phyloP scores from a whole-genome alignment of 1,140 invertebrate genomes.

The Venturia canescens region DNA sequence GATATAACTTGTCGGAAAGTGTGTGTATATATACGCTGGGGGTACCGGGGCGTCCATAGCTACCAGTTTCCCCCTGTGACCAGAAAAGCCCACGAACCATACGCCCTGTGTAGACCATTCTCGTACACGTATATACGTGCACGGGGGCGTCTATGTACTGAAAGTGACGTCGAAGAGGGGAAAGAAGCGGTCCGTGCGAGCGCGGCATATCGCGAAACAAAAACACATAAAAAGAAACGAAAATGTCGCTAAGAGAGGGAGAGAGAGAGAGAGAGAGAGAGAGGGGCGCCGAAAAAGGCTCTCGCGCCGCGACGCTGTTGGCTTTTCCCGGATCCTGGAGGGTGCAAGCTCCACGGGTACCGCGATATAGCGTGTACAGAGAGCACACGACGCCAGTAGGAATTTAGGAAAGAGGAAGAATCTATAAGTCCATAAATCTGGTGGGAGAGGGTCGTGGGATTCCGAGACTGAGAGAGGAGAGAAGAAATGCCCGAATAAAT shows the following conservation, averaged over 20 bases:
- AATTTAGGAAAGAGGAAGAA: constrained; percentile 60
- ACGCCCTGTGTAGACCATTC: not conserved
- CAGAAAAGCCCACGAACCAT: not conserved
- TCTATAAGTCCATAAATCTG: constrained; percentile 72
- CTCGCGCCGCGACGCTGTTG: constrained; percentile 10
- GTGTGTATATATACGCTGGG: not conserved
- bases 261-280: constrained; percentile 40
- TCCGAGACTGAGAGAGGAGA: constrained; percentile 47
- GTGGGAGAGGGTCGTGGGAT: constrained; percentile 49
- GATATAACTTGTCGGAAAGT: constrained; percentile 47
- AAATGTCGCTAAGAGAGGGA: constrained; percentile 31
- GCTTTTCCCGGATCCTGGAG: constrained; percentile 36
- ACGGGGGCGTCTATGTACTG: not conserved
- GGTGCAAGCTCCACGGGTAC: constrained; percentile 48
- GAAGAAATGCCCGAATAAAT: constrained; percentile 59
- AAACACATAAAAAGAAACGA: constrained; percentile 43
- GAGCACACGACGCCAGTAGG: constrained; percentile 12
- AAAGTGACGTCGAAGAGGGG: constrained; percentile 37
- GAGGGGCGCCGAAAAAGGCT: constrained; percentile 34
- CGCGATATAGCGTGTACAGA: constrained; percentile 40
- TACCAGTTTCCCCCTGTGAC: not conserved
- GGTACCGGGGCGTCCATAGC: not conserved
- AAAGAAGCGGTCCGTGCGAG: constrained; percentile 35
- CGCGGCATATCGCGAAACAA: constrained; percentile 40
- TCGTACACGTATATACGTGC: not conserved